Percentiles rank a stretch among this genome's conserved stretches.
phyloP scores from a whole-genome alignment of 23 tunicate genomes.

The Ascidia mentula region DNA sequence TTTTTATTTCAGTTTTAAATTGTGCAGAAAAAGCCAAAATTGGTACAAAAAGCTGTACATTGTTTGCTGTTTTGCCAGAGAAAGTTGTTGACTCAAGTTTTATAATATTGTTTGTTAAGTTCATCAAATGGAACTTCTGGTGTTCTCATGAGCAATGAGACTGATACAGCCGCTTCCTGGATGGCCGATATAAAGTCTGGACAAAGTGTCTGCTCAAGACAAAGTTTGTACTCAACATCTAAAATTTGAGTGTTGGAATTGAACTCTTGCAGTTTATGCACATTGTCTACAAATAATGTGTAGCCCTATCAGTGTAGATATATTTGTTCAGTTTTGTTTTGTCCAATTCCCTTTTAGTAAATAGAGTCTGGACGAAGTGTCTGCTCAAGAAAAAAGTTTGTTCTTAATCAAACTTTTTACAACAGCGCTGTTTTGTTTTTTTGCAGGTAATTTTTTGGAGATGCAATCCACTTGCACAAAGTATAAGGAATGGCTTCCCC shows the following conservation, averaged over 20 bases:
- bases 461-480: conserved; percentile 35
- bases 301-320: too few species aligned
- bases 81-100: not conserved
- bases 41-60: too few species aligned
- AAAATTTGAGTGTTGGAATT: too few species aligned
- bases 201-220: conserved; percentile 14
- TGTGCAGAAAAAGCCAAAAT: too few species aligned
- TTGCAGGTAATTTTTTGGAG: conserved; percentile 26
- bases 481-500: conserved; percentile 43
- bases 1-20: too few species aligned
- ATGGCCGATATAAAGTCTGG: not conserved
- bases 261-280: too few species aligned
- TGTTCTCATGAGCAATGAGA: not conserved
- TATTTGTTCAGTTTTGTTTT: too few species aligned
- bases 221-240: too few species aligned
- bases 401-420: too few species aligned
- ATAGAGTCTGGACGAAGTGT: not conserved
- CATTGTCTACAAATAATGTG: too few species aligned
- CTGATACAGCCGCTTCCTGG: not conserved
- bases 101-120: not conserved
- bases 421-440: not conserved
- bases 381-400: conserved; percentile 26
- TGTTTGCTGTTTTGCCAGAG: too few species aligned
- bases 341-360: too few species aligned
- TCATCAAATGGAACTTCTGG: not conserved